These are phyloP conservation scores for Homarus gammarus DNA, from an alignment of 2,888 invertebrate genomes.

Conservation along the genomic window DNA sequence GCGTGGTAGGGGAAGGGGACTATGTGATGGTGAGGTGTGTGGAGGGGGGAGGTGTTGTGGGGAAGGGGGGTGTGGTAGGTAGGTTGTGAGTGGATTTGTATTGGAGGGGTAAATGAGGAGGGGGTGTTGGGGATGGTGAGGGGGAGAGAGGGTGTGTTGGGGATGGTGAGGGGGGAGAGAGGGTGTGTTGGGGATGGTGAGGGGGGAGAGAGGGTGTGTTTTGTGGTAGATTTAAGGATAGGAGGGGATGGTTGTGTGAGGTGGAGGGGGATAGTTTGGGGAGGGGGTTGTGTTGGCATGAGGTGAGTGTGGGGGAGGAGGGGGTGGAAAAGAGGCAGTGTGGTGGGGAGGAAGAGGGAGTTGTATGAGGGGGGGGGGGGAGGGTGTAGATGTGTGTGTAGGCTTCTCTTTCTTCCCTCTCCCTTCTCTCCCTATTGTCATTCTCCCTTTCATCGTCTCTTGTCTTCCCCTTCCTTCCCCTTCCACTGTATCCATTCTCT, in stretches of 20 bases:
- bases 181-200: not conserved
- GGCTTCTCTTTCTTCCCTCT: not conserved
- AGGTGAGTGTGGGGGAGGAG: slow-evolving; percentile 34
- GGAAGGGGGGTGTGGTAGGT: slow-evolving; percentile 20
- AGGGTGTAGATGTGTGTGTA: no score
- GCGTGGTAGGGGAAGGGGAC: not conserved
- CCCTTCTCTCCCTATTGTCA: no score
- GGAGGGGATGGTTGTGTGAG: no score
- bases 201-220: slow-evolving; percentile 77
- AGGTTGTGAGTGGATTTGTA: slow-evolving; percentile 4
- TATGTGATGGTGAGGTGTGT: not conserved
- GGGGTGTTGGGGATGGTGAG: slow-evolving; percentile 39
- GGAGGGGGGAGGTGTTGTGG: slow-evolving; percentile 19
- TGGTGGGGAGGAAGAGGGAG: no score
- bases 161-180: not conserved
- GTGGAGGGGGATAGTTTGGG: slow-evolving; percentile 23
- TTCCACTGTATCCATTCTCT: no score
- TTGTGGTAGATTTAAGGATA: slow-evolving; percentile 83
- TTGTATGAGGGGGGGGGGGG: no score
- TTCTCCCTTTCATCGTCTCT: no score
- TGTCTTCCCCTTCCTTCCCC: no score
- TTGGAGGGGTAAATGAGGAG: not conserved
- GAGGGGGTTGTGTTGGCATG: slow-evolving; percentile 86
- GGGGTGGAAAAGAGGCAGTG: not conserved
- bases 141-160: not conserved